Evolutionary conservation across 2,888 invertebrate genomes (phyloP), one percentile per base, ranked within the genome.

Genomic region (Nymphalis c-album): DNA sequence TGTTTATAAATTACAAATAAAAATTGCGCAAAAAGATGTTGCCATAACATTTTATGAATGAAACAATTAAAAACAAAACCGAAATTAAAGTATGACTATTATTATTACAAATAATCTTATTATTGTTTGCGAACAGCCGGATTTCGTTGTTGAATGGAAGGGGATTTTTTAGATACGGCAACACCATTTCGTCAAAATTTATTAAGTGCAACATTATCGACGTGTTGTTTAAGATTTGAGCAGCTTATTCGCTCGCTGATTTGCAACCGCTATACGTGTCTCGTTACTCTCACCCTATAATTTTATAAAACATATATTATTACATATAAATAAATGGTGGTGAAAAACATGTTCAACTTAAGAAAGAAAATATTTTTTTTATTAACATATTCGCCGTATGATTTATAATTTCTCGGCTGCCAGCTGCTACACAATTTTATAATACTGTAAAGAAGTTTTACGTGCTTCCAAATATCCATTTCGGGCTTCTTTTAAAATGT

Each of bases 201-300:
- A 31, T 55, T 35, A 26, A n/a, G 60, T 57, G 58, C 22, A 26
- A 55, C 31, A 48, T 31, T 61, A 40, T 31, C 26, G 40, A 8
- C 20, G 50, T 63, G 51, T 66, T 72, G 80, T 76, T 93, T 93
- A 93, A 75, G 93, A 95, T 93, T 96, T 96, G 90, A 97, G 96
- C 78, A 97, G 95, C 86, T 97, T 97, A 92, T 96, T 96, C 85
- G 98, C 97, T 80, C 97, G 95, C 86, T 97, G 96, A 92, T 98
- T 98, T 79, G 97, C 98, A 84, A 96, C 96, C 80, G 95, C 95
- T 93, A 98, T 97, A 91, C 97, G 95, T 69, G 95, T 95, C 91
- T 97, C 96, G 93, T 97, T 97, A 84, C 97, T 96, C 84, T 95
- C 95, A 81, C 95, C 96, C 96, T 96, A 93, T 73, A 84, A 74